A percentile compares a stretch with the other conserved stretches of the same genome.
phyloP scores from a whole-genome alignment of 2,797 vertebrate species.

The Chelon labrosus region DNA sequence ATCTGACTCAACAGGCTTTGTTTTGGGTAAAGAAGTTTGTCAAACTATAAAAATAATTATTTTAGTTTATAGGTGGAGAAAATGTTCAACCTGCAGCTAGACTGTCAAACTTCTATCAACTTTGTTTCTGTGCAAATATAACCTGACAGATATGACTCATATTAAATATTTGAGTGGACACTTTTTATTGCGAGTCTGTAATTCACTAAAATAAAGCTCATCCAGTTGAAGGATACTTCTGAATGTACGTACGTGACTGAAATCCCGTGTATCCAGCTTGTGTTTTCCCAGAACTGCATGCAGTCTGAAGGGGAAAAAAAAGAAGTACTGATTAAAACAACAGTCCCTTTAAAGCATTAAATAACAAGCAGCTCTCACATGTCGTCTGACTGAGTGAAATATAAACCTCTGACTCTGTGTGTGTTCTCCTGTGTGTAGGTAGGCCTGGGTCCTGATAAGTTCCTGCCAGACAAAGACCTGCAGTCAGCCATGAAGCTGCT shows the following conservation, averaged over 20 bases:
- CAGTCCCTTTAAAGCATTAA: background rate
- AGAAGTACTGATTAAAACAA: too few species aligned
- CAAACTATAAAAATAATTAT: too few species aligned
- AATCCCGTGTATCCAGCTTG: background rate
- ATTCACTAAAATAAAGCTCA: background rate
- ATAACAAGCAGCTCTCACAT: background rate
- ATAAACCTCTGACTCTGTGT: background rate
- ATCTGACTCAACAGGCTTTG: background rate
- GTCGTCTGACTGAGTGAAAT: background rate
- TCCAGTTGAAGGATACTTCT: background rate
- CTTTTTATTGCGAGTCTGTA: too few species aligned
- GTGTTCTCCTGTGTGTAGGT: slow-evolving; percentile 81
- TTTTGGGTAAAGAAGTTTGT: background rate
- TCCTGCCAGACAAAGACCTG: slow-evolving; percentile 96
- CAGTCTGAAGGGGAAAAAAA: background rate
- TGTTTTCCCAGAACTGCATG: too few species aligned
- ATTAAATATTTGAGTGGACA: too few species aligned
- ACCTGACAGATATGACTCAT: too few species aligned
- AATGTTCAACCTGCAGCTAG: too few species aligned
- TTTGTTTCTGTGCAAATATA: too few species aligned
- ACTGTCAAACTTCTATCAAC: too few species aligned
- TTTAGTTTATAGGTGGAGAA: too few species aligned
- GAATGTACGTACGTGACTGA: background rate
- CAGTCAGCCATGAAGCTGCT: slow-evolving; percentile 94
- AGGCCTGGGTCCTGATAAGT: slow-evolving; percentile 97